Evolutionary conservation across 2,888 invertebrate genomes (phyloP).

Genomic region (Drosophila hamatofila): DNA sequence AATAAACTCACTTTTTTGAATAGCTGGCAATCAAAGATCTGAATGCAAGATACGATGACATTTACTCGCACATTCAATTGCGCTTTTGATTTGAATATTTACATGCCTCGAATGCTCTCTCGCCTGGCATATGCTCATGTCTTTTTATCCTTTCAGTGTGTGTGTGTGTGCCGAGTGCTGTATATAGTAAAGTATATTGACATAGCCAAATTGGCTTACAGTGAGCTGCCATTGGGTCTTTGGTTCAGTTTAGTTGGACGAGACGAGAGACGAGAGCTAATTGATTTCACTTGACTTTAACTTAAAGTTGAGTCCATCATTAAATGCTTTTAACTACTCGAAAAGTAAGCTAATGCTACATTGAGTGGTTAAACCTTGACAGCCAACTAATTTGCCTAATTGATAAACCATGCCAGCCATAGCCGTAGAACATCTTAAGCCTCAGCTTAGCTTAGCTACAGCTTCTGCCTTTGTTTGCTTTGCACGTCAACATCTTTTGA

Average conservation of each 20-base stretch:
- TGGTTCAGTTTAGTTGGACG: slow-evolving; percentile 12
- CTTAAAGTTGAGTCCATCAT: slow-evolving; percentile 55
- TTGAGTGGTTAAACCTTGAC: slow-evolving; percentile 38
- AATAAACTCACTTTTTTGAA: slow-evolving; percentile 76
- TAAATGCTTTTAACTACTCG: slow-evolving; percentile 43
- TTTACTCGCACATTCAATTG: slow-evolving; percentile 81
- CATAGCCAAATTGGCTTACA: slow-evolving; percentile 73
- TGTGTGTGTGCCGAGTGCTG: slow-evolving; percentile 41
- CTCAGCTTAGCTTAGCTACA: slow-evolving; percentile 25
- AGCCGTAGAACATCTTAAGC: slow-evolving; percentile 48
- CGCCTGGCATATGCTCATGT: slow-evolving; percentile 20
- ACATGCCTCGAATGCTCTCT: slow-evolving; percentile 58
- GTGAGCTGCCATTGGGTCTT: slow-evolving; percentile 46
- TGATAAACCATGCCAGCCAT: slow-evolving; percentile 67
- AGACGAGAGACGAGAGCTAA: slow-evolving; percentile 55
- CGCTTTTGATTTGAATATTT: slow-evolving; percentile 82
- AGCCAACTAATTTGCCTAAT: slow-evolving; percentile 76
- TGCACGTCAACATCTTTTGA: slow-evolving; percentile 72
- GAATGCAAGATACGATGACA: slow-evolving; percentile 81
- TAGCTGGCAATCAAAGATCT: slow-evolving; percentile 79
- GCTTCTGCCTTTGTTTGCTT: slow-evolving; percentile 51
- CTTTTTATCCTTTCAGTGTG: slow-evolving; percentile 42
- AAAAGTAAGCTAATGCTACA: slow-evolving; percentile 22
- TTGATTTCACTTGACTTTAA: slow-evolving; percentile 57
- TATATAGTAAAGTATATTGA: slow-evolving; percentile 57